Base-by-base conservation (phyloP, 2,888 invertebrate species). In the Lacanobia wlatinum region DNA sequence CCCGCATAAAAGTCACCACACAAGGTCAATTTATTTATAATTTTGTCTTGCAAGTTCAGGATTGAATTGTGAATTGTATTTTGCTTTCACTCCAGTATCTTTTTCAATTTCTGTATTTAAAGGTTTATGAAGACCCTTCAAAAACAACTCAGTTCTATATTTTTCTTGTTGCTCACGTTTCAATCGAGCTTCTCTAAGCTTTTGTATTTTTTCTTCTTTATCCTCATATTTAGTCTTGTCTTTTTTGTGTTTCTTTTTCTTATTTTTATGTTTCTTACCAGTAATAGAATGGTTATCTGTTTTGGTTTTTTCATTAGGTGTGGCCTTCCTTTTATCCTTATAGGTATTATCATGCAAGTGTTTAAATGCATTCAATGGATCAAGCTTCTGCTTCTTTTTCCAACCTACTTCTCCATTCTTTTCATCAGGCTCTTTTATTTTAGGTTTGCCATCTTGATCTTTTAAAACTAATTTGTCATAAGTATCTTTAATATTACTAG, bases 31-130 rank as follows among this genome's bases (percentile, higher is more conserved):
- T 87, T 87, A 94, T 84, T 82, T 92, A 88, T 94, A 97, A 95
- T 98, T 98, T 94, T 98, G 98, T 88, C 98, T 97, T 18, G 98
- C 98, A 66, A 98, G 91, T 92, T 98, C 97, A 23, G 99, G 99
- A 96, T 99, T 99, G 92, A 99, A 99, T 92, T 99, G 99, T 4
- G 99, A 99, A 95, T 99, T 99, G 91, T 99, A 99, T 94, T 98
- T 98, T 88, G 98, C 98, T 83, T 97, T 96, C 40, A 97, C 92
- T 79, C 85, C 87, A 62, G 91, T 92, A 60, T 91, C 87, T 55
- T 89, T 82, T 66, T 67, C 55, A 58, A 84, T 74, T 73, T 83
- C 80, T 69, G 69, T 69, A 73, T 58, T 80, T 67, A 73, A 81
- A 50, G 88, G 76, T n/a, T 89, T 92, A 83, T 97, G 96, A 3